Percentiles rank a stretch among this genome's conserved stretches.
Conservation (phyloP, 2,797 vertebrate genomes). For the Glyptemys insculpta region DNA sequence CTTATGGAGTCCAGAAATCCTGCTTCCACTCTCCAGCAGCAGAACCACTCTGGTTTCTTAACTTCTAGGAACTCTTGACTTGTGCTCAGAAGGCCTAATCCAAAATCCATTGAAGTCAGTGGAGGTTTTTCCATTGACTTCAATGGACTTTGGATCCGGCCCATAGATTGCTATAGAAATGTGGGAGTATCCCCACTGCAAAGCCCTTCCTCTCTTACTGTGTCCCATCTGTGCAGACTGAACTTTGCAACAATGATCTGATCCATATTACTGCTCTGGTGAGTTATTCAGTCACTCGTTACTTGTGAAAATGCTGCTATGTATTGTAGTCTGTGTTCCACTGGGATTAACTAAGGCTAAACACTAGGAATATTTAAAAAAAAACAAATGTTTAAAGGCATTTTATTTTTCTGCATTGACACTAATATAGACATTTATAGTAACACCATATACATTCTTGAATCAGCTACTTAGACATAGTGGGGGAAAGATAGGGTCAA, state of each 20-base stretch:
- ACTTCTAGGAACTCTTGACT: not conserved
- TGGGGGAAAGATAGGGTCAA: not conserved
- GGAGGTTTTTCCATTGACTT: not conserved
- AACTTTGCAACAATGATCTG: conserved; percentile 1
- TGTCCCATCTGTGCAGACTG: not conserved
- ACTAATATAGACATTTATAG: not conserved
- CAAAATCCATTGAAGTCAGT: not conserved
- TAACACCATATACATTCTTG: not conserved
- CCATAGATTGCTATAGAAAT: not conserved
- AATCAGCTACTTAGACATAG: not conserved
- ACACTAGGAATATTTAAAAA: not conserved
- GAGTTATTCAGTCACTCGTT: conserved; percentile 9
- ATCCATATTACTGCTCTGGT: not conserved
- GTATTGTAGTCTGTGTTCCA: not conserved
- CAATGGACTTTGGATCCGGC: not conserved
- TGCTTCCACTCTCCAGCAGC: not conserved
- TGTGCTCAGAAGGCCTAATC: rapidly evolving
- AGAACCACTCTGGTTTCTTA: not conserved
- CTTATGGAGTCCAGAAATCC: not conserved
- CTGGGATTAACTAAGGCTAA: not conserved
- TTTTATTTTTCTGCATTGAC: not conserved
- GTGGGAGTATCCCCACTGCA: not conserved
- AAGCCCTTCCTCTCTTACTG: not conserved
- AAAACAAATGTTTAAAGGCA: not conserved
- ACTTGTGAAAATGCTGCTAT: not conserved